Evolutionary conservation across 2,888 invertebrate species (phyloP), one percentile per base, ranked within the genome.

Genomic region (Diachrysia chrysitis): DNA sequence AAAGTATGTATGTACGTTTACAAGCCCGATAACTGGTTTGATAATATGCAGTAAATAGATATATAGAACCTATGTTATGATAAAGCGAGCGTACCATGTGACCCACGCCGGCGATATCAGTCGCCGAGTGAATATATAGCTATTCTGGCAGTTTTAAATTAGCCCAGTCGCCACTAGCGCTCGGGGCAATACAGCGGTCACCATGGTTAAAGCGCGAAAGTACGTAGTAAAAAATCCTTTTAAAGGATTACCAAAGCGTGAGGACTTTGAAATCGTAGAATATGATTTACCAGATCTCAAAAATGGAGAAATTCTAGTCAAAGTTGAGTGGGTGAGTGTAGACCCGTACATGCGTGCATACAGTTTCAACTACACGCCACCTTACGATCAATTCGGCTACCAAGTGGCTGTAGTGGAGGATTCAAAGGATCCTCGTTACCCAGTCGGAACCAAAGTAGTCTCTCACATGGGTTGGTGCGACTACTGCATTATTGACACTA

Each of bases 401-500:
- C 85, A 88, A 73, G 85, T 91, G 2, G 91, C 87, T 29, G 46
- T 83, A 82, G 96, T 97, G 10, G 85, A 96, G 60, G 96, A 97
- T 73, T 97, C 97, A 17, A 96, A 96, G 79, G 94, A 97, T 84
- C 78, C 93, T 0, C 87, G 95, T 0, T 97, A 90, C 85, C 96
- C 97, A 2, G 96, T 96, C 10, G 97, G 96, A 0, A 94, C 94
- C 60, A 90, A 95, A 82, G 93, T 97, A 6, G 90, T 96, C 0
- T 96, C 96, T 9, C 90, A 96, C 78, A 93, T 96, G 66, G 87
- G 87, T 14, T 85, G 86, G 87, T 71, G 71, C 19, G 82, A 83
- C 63, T 80, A 84, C 54, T 76, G 69, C 53, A 66, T 87, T 21
- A 69, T 81, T 17, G 66, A 83, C 21, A 61, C 74, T 6, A 79